A percentile compares a stretch with the other conserved stretches of the same genome.
Evolutionary conservation across 2,888 invertebrate genomes (phyloP).

Genomic region (Phasia obesa): DNA sequence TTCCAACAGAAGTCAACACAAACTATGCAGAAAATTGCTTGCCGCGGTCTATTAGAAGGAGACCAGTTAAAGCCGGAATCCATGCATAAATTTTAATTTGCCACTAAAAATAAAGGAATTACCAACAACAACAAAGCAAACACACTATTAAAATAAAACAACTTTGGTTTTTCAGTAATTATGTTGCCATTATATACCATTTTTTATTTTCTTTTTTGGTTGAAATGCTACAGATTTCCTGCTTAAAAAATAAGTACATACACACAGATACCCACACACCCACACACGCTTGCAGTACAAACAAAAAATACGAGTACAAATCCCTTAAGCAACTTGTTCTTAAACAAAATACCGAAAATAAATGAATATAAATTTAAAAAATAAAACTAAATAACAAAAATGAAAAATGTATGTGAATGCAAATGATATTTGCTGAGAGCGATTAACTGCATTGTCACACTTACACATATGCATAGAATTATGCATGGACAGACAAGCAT

Average conservation of each 20-base stretch:
- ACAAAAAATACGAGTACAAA: neutral
- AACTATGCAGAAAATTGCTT: conserved; percentile 13
- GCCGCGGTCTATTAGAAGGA: conserved; percentile 4
- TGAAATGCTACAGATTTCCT: conserved; percentile 23
- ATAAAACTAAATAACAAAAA: neutral
- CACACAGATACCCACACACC: neutral
- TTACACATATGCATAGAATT: neutral
- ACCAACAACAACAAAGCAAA: neutral
- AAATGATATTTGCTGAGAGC: conserved; percentile 35
- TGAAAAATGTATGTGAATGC: neutral
- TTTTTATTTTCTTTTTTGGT: neutral
- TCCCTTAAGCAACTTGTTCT: conserved; percentile 58
- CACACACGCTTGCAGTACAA: neutral
- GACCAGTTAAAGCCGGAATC: conserved; percentile 10
- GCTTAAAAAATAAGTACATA: neutral
- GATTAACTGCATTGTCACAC: conserved; percentile 27
- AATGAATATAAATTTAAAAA: conserved; percentile 24
- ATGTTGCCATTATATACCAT: conserved; percentile 30
- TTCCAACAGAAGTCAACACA: neutral
- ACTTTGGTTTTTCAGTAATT: conserved; percentile 54
- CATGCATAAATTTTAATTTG: conserved; percentile 53
- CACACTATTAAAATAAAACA: conserved; percentile 17
- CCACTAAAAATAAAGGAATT: conserved; percentile 6
- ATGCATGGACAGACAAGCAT: neutral
- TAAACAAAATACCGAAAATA: conserved; percentile 39